Evolutionary conservation across 2,888 invertebrate genomes (phyloP), one percentile per base, ranked within the genome.

Genomic region (Zaprionus bogoriensis): DNA sequence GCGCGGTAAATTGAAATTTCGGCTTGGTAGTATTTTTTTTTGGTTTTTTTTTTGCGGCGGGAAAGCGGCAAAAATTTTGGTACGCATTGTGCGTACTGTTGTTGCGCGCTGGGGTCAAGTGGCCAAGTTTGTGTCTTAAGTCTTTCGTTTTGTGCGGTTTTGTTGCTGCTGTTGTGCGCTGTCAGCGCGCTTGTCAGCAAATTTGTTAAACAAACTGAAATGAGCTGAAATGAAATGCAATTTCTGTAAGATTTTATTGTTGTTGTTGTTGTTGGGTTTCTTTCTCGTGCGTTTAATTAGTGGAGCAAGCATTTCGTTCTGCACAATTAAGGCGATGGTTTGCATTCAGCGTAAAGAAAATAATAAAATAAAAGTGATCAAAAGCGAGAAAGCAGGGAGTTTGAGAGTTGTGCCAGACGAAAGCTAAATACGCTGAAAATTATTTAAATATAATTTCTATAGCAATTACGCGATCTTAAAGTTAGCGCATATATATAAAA

Each of bases 191-290:
- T 73, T 80, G 80, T 81, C 80, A 84, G 78, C 78, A 76, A 81
- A 84, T 81, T 81, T 81, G 80, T 79, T 77, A 79, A 80, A 80
- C 77, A 80, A 80, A 83, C 83, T 67, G 80, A 80, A 77, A 75
- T 80, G 73, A 83, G 80, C 69, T 69, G 44, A 63, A 72, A 72
- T 64, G 68, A 73, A 73, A 72, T 57, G 67, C 63, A 68, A 64
- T 67, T 67, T 67, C 22, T 42, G 19, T 38, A 47, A 14, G 22
- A 44, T 36, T 12, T 12, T 36, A 5, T 36, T 20, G 19, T 51
- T 14, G 19, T 32, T 30, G 5, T 25, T 42, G 14, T 45, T 36
- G 25, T 51, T 28, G 22, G 48, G 48, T 4, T 50, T 28, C 44
- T 39, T 12, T 57, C 45, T 68, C 32, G 62, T 55, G 60, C 77